Percentiles rank a stretch among this genome's conserved stretches.
phyloP scores from a whole-genome alignment of 1,140 invertebrate species.

The Neotoxoptera formosana region DNA sequence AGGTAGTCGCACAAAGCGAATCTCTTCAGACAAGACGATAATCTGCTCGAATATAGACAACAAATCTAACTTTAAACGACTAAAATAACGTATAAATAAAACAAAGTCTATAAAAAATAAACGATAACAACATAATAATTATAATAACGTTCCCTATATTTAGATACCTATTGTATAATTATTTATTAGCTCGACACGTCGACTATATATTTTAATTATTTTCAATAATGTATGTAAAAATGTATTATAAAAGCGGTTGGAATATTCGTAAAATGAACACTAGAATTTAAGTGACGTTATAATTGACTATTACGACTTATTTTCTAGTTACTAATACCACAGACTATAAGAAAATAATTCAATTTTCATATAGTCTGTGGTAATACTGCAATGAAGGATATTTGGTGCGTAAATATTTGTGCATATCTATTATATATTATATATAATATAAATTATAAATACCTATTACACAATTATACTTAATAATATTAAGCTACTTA shows the following conservation, averaged over 20 bases:
- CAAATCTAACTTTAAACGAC: background rate
- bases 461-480: background rate
- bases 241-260: background rate
- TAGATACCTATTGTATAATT: background rate
- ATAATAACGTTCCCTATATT: background rate
- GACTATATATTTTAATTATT: background rate
- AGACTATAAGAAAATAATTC: too few species aligned
- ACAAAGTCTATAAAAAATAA: background rate
- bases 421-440: background rate
- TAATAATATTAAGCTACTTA: background rate
- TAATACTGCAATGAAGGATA: background rate
- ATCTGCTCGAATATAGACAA: background rate
- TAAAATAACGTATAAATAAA: too few species aligned
- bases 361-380: too few species aligned
- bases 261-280: background rate
- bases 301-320: background rate
- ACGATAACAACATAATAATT: background rate
- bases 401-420: background rate
- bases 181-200: background rate
- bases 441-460: background rate
- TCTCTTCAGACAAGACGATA: background rate
- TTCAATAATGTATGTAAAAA: background rate
- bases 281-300: background rate
- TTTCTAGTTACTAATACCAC: too few species aligned
- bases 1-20: background rate